A percentile compares a stretch with the other conserved stretches of the same genome.
phyloP scores from a whole-genome alignment of 2,888 invertebrate genomes.

The Tiliacea aurago region DNA sequence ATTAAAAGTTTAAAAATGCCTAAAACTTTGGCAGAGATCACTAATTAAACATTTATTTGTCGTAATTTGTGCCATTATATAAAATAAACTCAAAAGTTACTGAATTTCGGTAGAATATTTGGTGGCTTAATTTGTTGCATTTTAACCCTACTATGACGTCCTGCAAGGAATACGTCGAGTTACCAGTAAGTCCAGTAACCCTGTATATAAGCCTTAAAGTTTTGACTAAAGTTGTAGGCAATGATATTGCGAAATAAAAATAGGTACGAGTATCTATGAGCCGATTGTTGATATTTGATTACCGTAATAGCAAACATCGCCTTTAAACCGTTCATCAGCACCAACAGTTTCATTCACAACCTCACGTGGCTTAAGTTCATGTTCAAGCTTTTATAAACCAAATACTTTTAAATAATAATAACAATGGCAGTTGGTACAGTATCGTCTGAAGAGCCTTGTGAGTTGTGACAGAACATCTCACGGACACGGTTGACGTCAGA shows the following conservation, averaged over 20 bases:
- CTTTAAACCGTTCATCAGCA: background rate
- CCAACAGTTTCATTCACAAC: background rate
- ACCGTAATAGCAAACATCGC: background rate
- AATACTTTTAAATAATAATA: slow-evolving; percentile 33
- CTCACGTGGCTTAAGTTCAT: background rate
- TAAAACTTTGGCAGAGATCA: too few species aligned
- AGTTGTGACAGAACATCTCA: slow-evolving; percentile 68
- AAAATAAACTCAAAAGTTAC: too few species aligned
- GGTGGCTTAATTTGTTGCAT: too few species aligned
- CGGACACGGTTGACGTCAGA: slow-evolving; percentile 74
- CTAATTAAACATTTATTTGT: too few species aligned
- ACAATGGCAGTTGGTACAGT: slow-evolving; percentile 42
- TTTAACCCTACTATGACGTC: too few species aligned
- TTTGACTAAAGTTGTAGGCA: background rate
- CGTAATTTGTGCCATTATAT: too few species aligned
- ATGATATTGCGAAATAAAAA: background rate
- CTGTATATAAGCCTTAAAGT: background rate
- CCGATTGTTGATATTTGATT: background rate
- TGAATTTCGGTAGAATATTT: too few species aligned
- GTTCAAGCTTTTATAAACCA: slow-evolving; percentile 13
- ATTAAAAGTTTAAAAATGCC: too few species aligned
- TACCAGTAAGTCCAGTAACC: too few species aligned
- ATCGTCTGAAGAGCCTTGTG: slow-evolving; percentile 54
- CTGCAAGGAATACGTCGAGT: too few species aligned
- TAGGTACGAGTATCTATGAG: background rate